Conservation (phyloP, 2,797 vertebrate species). For the Pteronotus mesoamericanus region DNA sequence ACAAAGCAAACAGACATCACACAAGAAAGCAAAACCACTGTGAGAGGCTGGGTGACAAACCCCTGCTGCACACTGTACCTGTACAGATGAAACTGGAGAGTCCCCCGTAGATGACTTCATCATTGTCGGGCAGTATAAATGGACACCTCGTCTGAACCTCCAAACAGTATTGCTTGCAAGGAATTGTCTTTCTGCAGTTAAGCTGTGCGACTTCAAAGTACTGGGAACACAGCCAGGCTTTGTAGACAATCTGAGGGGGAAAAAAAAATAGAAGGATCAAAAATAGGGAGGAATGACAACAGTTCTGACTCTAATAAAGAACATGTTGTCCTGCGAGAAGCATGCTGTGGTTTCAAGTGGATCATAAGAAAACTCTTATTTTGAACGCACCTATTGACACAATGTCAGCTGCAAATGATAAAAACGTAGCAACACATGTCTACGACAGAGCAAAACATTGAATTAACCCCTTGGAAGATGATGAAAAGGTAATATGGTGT, state of each 20-base stretch:
- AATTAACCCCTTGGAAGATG: not conserved
- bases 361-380: not conserved
- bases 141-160: constrained; percentile 99
- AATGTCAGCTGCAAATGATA: not conserved
- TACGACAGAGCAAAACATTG: not conserved
- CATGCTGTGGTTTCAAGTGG: constrained; percentile 19
- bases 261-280: constrained; percentile 74
- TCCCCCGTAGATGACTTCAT: constrained; percentile 98
- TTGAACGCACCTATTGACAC: not conserved
- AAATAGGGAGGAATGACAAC: constrained; percentile 72
- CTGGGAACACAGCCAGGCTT: constrained; percentile 99
- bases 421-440: not conserved
- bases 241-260: constrained; percentile 94
- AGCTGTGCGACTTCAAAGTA: constrained; percentile 98
- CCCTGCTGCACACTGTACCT: constrained; percentile 84
- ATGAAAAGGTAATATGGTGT: fast-evolving
- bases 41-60: not conserved
- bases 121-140: constrained; percentile 98
- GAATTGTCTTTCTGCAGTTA: constrained; percentile 97
- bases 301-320: constrained; percentile 81
- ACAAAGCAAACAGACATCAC: not conserved
- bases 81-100: constrained; percentile 99
- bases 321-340: constrained; percentile 38
- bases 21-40: fast-evolving
- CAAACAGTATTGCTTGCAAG: constrained; percentile 99